These are phyloP conservation scores for Vombatus ursinus DNA, from an alignment of 2,113 vertebrate genomes.

Conservation along the genomic window DNA sequence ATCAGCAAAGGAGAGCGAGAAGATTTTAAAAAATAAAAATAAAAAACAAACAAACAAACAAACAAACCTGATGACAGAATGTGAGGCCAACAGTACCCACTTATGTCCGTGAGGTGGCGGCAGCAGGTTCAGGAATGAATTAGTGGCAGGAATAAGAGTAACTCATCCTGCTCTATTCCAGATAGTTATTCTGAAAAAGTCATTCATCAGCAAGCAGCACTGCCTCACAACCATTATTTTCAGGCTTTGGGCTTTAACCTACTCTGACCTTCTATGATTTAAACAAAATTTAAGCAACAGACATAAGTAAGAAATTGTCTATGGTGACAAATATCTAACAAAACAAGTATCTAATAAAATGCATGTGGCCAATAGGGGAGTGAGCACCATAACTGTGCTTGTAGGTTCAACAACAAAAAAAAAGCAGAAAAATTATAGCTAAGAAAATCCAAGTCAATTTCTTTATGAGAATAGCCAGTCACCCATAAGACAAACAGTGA, in stretches of 20 bases:
- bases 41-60: no score
- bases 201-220: background rate
- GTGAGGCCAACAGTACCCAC: background rate
- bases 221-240: background rate
- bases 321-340: background rate
- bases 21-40: background rate
- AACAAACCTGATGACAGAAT: background rate
- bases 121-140: background rate
- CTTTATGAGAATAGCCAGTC: background rate
- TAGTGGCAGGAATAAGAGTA: no score
- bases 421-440: background rate
- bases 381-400: background rate
- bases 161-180: background rate
- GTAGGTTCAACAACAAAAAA: background rate
- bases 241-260: background rate
- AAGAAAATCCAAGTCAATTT: background rate
- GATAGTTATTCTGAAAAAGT: background rate
- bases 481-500: constrained; percentile 25
- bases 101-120: background rate
- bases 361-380: constrained; percentile 25
- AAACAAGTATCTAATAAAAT: background rate
- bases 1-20: background rate
- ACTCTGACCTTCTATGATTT: constrained; percentile 37
- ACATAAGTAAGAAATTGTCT: constrained; percentile 38
- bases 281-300: constrained; percentile 23